These are phyloP conservation scores for Ichneumon xanthorius DNA, from an alignment of 2,888 invertebrate genomes.

Conservation along the genomic window DNA sequence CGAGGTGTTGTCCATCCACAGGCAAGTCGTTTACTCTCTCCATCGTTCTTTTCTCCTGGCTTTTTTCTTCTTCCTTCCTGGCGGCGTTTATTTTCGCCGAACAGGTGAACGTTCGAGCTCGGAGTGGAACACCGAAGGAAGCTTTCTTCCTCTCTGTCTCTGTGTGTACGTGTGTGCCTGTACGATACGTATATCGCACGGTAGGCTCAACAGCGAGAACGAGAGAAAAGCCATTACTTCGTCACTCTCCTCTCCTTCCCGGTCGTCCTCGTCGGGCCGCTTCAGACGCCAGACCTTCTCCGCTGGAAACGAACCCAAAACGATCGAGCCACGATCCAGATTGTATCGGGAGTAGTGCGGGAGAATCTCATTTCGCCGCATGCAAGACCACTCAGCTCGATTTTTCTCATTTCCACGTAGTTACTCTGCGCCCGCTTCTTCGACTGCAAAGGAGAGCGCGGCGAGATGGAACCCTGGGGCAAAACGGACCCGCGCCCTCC, in stretches of 20 bases:
- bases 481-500: no score
- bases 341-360: slow-evolving; percentile 31
- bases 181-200: slow-evolving; percentile 2
- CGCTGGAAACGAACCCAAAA: slow-evolving; percentile 22
- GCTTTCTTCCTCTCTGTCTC: neutral
- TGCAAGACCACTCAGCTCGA: slow-evolving; percentile 55
- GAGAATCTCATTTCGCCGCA: slow-evolving; percentile 65
- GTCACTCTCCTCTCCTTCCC: neutral
- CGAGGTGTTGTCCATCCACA: slow-evolving; percentile 39
- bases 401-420: slow-evolving; percentile 62
- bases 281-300: slow-evolving; percentile 3
- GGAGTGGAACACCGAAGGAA: neutral
- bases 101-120: slow-evolving; percentile 18
- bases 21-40: slow-evolving; percentile 40
- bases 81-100: neutral
- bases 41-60: slow-evolving; percentile 16
- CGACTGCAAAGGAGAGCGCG: neutral
- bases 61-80: slow-evolving; percentile 4
- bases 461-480: no score
- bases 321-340: slow-evolving; percentile 42
- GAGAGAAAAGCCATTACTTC: slow-evolving; percentile 15
- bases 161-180: slow-evolving; percentile 5
- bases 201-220: slow-evolving; percentile 4
- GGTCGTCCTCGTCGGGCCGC: neutral
- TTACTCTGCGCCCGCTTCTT: slow-evolving; percentile 31